Percentiles rank a stretch among this genome's conserved stretches.
Conservation (phyloP, 2,797 vertebrate species). For the Pachyuromys duprasi region DNA sequence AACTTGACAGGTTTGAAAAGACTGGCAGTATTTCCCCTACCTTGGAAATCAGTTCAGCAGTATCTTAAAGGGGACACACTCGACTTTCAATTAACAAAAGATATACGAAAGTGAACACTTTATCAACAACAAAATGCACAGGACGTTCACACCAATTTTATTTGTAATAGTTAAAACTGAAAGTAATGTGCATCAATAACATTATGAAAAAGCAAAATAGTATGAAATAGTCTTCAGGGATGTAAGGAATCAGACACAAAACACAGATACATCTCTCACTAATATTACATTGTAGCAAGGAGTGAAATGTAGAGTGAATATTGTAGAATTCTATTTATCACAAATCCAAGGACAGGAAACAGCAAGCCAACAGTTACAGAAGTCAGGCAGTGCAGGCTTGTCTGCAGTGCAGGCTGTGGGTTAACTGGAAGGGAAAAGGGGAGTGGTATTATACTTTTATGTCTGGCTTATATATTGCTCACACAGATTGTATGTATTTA, state of each 20-base stretch:
- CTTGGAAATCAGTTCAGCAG: not conserved
- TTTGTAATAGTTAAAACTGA: not conserved
- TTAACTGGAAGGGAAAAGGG: not conserved
- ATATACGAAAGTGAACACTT: not conserved
- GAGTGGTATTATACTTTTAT: not conserved
- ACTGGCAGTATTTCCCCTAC: not conserved
- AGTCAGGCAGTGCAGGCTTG: not conserved
- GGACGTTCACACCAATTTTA: not conserved
- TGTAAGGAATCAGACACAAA: conserved; percentile 11
- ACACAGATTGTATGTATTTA: not conserved
- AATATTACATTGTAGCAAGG: not conserved
- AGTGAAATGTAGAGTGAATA: not conserved
- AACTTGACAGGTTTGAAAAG: not conserved
- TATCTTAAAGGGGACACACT: conserved; percentile 10
- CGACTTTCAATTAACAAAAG: not conserved
- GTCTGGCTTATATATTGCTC: not conserved
- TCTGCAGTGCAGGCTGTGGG: not conserved
- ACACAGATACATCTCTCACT: not conserved
- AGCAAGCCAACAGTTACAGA: not conserved
- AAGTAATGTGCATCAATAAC: not conserved
- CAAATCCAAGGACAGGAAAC: conserved; percentile 6
- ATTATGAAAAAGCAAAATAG: not conserved
- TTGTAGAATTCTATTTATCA: not conserved
- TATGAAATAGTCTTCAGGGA: not conserved
- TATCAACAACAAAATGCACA: not conserved